These are phyloP conservation scores for Metallyticus violacea DNA, from an alignment of 2,888 invertebrate species.

Conservation along the genomic window DNA sequence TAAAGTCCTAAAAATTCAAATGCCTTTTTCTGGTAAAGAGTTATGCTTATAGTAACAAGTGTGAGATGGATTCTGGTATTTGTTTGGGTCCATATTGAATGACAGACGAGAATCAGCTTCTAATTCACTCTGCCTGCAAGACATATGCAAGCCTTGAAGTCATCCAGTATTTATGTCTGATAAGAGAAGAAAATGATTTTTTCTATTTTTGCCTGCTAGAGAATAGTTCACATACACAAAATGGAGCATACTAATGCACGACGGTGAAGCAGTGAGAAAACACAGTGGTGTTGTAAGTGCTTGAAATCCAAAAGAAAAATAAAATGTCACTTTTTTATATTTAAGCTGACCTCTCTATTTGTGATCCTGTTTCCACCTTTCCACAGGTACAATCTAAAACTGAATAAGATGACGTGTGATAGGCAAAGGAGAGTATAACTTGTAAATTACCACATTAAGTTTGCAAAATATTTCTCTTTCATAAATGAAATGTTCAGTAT, in stretches of 20 bases:
- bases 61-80: neutral
- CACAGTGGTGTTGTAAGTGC: constrained; percentile 1
- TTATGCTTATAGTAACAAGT: neutral
- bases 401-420: too few relatives aligned
- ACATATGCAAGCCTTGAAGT: neutral
- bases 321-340: constrained; percentile 8
- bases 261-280: neutral
- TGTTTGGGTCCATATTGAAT: neutral
- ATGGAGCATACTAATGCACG: constrained; percentile 1
- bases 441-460: too few relatives aligned
- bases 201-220: neutral
- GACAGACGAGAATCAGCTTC: neutral
- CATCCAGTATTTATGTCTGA: neutral
- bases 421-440: too few relatives aligned
- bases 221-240: neutral
- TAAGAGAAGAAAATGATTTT: neutral
- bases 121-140: neutral
- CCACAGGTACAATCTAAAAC: too few relatives aligned
- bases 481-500: too few relatives aligned
- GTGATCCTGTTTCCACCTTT: neutral
- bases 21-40: neutral
- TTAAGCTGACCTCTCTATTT: neutral
- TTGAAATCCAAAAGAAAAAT: neutral
- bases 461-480: too few relatives aligned
- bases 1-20: neutral